Percentiles rank a stretch among this genome's conserved stretches.
Conservation (phyloP, 53 echinoderm and acorn worm genomes). For the Apostichopus leukothele region DNA sequence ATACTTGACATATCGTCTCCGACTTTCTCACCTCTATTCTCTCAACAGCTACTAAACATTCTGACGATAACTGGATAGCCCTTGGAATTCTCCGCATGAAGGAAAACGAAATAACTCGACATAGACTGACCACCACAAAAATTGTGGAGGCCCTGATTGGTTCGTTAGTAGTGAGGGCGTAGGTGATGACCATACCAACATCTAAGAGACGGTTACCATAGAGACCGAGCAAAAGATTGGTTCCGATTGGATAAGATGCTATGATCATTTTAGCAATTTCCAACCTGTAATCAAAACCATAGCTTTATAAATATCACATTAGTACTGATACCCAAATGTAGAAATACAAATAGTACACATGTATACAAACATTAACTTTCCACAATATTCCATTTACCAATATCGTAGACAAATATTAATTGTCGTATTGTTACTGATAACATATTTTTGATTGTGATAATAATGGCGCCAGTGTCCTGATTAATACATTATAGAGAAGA, state of each 20-base stretch:
- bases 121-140: slow-evolving; percentile 74
- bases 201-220: slow-evolving; percentile 89
- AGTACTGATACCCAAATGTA: no score
- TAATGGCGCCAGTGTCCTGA: no score
- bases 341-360: no score
- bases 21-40: slow-evolving; percentile 70
- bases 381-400: no score
- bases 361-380: no score
- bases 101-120: slow-evolving; percentile 59
- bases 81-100: slow-evolving; percentile 70
- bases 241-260: slow-evolving; percentile 68
- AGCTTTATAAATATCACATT: no score
- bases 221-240: slow-evolving; percentile 70
- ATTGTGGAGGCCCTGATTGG: slow-evolving; percentile 66
- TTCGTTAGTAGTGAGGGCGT: slow-evolving; percentile 58
- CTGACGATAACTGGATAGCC: slow-evolving; percentile 75
- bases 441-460: no score
- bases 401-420: no score
- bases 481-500: no score
- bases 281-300: slow-evolving; percentile 40
- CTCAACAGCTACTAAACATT: slow-evolving; percentile 64
- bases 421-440: no score
- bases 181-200: slow-evolving; percentile 74
- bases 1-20: not conserved
- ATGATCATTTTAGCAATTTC: slow-evolving; percentile 74